A percentile compares a stretch with the other conserved stretches of the same genome.
Evolutionary conservation across 2,113 vertebrate species (phyloP).

Genomic region (Alaudala cheleensis): DNA sequence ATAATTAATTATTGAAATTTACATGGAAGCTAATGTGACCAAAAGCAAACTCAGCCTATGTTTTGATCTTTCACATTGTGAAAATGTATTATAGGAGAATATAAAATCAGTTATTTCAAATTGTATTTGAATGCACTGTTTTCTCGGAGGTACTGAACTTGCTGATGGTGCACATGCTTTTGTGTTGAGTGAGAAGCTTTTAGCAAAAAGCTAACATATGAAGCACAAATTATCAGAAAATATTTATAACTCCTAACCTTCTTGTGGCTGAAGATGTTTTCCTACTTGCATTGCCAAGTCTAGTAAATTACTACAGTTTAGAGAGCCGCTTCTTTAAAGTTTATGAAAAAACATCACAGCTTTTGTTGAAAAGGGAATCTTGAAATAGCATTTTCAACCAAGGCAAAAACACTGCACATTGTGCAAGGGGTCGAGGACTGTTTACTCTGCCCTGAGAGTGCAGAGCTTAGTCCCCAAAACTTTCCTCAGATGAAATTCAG

Average conservation of each 20-base stretch:
- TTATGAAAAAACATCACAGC: background rate
- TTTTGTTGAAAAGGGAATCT: background rate
- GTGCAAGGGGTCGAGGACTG: rapidly evolving
- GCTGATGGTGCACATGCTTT: background rate
- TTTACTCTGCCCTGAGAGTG: background rate
- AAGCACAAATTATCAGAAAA: background rate
- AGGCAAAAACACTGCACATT: rapidly evolving
- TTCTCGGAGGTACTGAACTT: background rate
- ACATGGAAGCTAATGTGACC: background rate
- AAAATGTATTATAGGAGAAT: background rate
- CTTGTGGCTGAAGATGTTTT: background rate
- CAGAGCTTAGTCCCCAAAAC: background rate
- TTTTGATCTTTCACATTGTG: background rate
- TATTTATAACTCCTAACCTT: background rate
- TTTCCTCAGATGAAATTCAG: background rate
- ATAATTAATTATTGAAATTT: background rate
- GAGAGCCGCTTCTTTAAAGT: background rate
- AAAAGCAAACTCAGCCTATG: background rate
- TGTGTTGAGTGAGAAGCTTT: background rate
- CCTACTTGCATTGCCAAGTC: background rate
- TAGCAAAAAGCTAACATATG: background rate
- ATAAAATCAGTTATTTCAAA: background rate
- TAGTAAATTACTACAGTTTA: background rate
- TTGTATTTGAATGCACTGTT: background rate
- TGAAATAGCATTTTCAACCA: background rate